These are phyloP conservation scores for Sturnus vulgaris DNA, from an alignment of 2,113 vertebrate species.

Conservation along the genomic window DNA sequence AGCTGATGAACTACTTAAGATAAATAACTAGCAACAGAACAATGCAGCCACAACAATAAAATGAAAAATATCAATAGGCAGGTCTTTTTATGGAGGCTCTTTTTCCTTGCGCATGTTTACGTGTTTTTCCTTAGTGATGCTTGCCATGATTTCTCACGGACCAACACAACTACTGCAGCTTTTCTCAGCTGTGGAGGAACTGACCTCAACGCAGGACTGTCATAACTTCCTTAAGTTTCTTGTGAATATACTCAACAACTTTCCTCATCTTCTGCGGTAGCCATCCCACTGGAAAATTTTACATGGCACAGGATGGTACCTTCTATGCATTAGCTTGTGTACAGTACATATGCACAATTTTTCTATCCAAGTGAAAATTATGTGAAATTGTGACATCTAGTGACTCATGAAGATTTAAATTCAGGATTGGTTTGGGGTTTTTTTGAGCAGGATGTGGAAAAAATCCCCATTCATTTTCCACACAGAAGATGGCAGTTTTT, in stretches of 20 bases:
- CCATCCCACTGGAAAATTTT: neutral
- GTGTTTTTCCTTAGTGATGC: neutral
- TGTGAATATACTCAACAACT: neutral
- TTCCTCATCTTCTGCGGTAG: neutral
- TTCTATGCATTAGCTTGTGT: neutral
- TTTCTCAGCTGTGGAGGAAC: neutral
- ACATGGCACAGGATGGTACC: neutral
- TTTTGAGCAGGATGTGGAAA: neutral
- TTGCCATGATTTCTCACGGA: conserved; percentile 23
- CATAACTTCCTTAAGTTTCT: neutral
- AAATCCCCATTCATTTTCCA: neutral
- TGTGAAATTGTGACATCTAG: conserved; percentile 40
- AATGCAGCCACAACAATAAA: neutral
- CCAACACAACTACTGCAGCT: neutral
- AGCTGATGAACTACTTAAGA: neutral
- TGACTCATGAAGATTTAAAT: neutral
- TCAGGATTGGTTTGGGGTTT: neutral
- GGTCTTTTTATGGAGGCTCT: conserved; percentile 2
- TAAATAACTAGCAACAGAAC: neutral
- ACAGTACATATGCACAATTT: neutral
- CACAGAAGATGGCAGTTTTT: neutral
- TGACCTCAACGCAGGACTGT: neutral
- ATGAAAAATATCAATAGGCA: neutral
- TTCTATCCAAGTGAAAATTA: neutral
- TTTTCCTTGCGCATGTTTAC: neutral